Conservation (phyloP, 1,140 invertebrate genomes). For the Neodiprion fabricii region DNA sequence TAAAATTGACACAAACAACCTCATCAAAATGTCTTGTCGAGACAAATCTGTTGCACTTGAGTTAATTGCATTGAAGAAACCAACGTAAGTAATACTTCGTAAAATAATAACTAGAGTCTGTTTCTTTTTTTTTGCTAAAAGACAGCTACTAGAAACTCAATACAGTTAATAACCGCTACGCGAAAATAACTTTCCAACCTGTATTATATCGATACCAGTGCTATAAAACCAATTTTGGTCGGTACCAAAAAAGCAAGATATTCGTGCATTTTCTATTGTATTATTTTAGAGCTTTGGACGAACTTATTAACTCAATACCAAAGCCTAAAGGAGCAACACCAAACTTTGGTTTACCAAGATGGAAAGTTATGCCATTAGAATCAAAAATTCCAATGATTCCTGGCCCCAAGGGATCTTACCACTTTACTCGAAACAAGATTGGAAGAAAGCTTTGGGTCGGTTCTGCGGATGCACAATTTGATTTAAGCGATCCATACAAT, state of each 20-base stretch:
- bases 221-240: too few relatives aligned
- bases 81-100: constrained; percentile 39
- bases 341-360: constrained; percentile 51
- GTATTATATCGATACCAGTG: too few relatives aligned
- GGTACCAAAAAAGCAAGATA: too few relatives aligned
- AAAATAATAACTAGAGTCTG: too few relatives aligned
- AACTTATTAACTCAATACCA: constrained; percentile 40
- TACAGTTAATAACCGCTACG: not conserved
- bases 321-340: constrained; percentile 42
- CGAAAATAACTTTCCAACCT: too few relatives aligned
- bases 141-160: too few relatives aligned
- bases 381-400: constrained; percentile 51
- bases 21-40: not conserved
- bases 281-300: constrained; percentile 29
- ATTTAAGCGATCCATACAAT: constrained; percentile 49
- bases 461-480: constrained; percentile 34
- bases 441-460: constrained; percentile 39
- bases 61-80: constrained; percentile 35
- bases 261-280: too few relatives aligned
- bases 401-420: constrained; percentile 39
- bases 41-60: constrained; percentile 1
- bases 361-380: constrained; percentile 50
- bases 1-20: not conserved
- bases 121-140: too few relatives aligned
- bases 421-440: constrained; percentile 49